Evolutionary conservation across 2,797 vertebrate genomes (phyloP).

Genomic region (Sparidentex hasta): DNA sequence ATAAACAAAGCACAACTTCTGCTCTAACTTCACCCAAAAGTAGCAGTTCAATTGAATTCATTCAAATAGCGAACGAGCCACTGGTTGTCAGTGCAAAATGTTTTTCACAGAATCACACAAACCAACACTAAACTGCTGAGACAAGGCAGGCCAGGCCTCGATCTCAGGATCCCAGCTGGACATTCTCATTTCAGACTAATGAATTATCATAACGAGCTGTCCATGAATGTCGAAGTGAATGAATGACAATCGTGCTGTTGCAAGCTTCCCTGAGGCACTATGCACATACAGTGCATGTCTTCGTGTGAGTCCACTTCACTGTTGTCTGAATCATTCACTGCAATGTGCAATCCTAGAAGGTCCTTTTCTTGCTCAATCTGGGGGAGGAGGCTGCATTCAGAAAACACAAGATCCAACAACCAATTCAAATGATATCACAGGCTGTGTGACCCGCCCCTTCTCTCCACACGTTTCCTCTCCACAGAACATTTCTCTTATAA

Average conservation of each 20-base stretch:
- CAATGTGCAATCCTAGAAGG: constrained; percentile 57
- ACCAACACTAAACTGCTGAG: constrained; percentile 31
- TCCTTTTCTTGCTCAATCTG: constrained; percentile 41
- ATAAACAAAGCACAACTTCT: constrained; percentile 11
- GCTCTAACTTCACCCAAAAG: constrained; percentile 16
- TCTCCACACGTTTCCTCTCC: not conserved
- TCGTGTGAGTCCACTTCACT: constrained; percentile 51
- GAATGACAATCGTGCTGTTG: constrained; percentile 60
- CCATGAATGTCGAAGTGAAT: constrained; percentile 53
- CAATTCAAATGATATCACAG: constrained; percentile 8
- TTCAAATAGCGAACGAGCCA: constrained; percentile 5
- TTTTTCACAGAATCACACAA: constrained; percentile 33
- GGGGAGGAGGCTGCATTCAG: constrained; percentile 21
- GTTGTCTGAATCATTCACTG: constrained; percentile 56
- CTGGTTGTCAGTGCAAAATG: constrained; percentile 3
- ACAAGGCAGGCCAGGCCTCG: constrained; percentile 22
- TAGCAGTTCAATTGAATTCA: not conserved
- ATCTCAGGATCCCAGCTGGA: constrained; percentile 55
- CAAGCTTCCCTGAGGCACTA: constrained; percentile 44
- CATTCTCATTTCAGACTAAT: constrained; percentile 65
- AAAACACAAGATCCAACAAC: constrained; percentile 14
- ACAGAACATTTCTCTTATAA: not conserved
- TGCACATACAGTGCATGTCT: constrained; percentile 25
- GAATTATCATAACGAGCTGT: constrained; percentile 74
- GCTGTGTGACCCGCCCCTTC: not conserved